A percentile compares a stretch with the other conserved stretches of the same genome.
These are phyloP conservation scores for Sigmodon hispidus DNA, from an alignment of 2,113 vertebrate species.

Conservation along the genomic window DNA sequence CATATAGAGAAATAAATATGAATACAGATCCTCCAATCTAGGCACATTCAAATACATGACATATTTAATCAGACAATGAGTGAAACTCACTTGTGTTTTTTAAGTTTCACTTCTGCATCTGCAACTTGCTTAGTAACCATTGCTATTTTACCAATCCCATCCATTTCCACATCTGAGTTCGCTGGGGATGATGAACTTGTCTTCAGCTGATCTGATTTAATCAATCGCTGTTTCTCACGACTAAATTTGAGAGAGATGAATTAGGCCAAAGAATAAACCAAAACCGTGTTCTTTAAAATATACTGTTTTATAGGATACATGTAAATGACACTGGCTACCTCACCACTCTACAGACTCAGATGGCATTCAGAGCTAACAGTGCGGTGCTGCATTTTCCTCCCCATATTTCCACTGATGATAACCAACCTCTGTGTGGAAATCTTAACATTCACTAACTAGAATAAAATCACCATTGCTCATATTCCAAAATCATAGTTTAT, in stretches of 20 bases:
- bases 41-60: background rate
- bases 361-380: background rate
- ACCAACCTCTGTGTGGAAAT: constrained; percentile 22
- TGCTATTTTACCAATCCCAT: constrained; percentile 84
- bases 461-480: constrained; percentile 30
- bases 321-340: background rate
- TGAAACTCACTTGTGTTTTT: constrained; percentile 90
- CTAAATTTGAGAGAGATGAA: constrained; percentile 79
- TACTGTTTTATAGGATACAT: constrained; percentile 40
- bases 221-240: constrained; percentile 92
- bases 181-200: constrained; percentile 80
- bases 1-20: background rate
- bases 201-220: constrained; percentile 86
- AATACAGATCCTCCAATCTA: background rate
- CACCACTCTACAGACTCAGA: background rate
- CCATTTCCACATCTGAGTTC: constrained; percentile 86
- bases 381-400: background rate
- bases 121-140: constrained; percentile 87
- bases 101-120: constrained; percentile 91
- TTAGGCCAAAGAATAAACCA: constrained; percentile 25
- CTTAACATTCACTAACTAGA: constrained; percentile 16
- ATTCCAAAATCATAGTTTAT: background rate
- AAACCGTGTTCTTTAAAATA: constrained; percentile 45
- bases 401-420: background rate
- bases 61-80: constrained; percentile 35